A percentile compares a stretch with the other conserved stretches of the same genome.
Conservation (phyloP, 2,888 invertebrate species). For the Spisula subtruncata region DNA sequence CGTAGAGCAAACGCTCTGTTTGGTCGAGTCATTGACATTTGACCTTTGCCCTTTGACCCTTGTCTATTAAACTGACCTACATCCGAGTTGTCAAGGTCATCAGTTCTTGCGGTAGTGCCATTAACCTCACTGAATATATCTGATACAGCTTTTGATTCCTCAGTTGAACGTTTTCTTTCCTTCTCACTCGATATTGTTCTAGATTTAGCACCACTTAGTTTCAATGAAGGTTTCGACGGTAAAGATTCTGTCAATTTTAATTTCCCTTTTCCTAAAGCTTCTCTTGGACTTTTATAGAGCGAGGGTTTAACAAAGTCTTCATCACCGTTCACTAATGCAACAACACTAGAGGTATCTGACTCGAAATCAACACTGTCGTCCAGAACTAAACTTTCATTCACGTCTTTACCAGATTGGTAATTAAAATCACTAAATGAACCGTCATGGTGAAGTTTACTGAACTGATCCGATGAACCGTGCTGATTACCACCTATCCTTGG, state of each 20-base stretch:
- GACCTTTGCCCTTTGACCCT: slow-evolving; percentile 84
- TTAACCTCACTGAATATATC: slow-evolving; percentile 79
- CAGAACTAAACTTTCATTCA: slow-evolving; percentile 63
- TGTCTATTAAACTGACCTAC: slow-evolving; percentile 84
- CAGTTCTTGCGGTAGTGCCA: slow-evolving; percentile 73
- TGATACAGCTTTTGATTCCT: slow-evolving; percentile 74
- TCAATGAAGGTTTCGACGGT: slow-evolving; percentile 72
- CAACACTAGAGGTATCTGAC: slow-evolving; percentile 82
- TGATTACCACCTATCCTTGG: slow-evolving; percentile 45
- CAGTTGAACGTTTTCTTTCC: slow-evolving; percentile 55
- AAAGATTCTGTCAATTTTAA: slow-evolving; percentile 67
- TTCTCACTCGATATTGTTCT: slow-evolving; percentile 42
- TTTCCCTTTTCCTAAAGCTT: slow-evolving; percentile 74
- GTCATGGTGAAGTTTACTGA: slow-evolving; percentile 22
- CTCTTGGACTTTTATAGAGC: slow-evolving; percentile 80
- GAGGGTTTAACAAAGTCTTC: slow-evolving; percentile 81
- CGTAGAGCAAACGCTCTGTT: slow-evolving; percentile 92
- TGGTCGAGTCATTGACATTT: slow-evolving; percentile 86
- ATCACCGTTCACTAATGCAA: slow-evolving; percentile 83
- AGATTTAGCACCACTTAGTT: slow-evolving; percentile 67
- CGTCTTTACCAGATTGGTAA: slow-evolving; percentile 39
- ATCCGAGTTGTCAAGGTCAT: slow-evolving; percentile 87
- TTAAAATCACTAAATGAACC: slow-evolving; percentile 18
- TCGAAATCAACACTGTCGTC: slow-evolving; percentile 75
- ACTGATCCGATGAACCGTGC: neutral